Evolutionary conservation across 2,113 vertebrate species (phyloP).

Genomic region (Brienomyrus longianalis): DNA sequence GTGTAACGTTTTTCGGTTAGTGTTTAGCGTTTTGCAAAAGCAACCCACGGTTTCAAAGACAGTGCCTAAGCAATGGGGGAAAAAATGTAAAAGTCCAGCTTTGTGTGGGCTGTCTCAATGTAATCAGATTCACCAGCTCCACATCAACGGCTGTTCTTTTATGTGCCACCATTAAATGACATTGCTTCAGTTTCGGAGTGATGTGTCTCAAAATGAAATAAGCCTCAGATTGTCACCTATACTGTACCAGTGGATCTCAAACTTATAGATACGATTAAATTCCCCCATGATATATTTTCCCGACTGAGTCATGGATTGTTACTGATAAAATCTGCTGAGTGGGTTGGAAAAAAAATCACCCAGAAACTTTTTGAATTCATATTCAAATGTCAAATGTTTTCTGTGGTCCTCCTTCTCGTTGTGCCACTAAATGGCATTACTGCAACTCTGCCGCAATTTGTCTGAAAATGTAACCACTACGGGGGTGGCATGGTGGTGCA

Average conservation of each 20-base stretch:
- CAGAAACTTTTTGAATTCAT: neutral
- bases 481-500: no score
- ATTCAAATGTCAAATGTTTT: neutral
- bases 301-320: neutral
- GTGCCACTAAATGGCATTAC: neutral
- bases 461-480: neutral
- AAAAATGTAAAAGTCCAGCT: neutral
- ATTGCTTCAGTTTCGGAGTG: neutral
- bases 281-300: neutral
- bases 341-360: neutral
- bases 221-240: neutral
- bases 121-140: neutral
- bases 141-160: neutral
- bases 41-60: neutral
- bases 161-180: neutral
- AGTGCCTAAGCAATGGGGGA: neutral
- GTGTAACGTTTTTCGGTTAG: neutral
- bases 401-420: neutral
- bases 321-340: neutral
- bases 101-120: neutral
- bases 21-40: neutral
- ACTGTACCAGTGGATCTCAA: neutral
- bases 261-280: neutral
- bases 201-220: neutral
- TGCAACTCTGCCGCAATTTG: neutral